Evolutionary conservation across 2,888 invertebrate species (phyloP), one percentile per base, ranked within the genome.

Genomic region (Leptothorax acervorum): DNA sequence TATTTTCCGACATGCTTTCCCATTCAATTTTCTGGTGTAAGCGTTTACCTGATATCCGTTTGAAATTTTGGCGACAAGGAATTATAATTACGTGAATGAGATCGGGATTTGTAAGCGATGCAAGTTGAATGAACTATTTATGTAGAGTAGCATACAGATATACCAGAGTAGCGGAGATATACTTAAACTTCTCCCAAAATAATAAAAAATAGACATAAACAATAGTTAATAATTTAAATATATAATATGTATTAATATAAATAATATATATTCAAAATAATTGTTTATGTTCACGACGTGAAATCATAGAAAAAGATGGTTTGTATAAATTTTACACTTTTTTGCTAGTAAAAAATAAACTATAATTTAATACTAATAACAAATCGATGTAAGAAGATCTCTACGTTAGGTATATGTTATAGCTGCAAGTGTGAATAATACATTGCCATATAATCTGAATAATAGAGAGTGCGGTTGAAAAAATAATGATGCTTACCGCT

Each of bases 381-480:
- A 42, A 57, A 42, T 73, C 18, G 23, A 42, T 11, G 1, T 11
- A 6, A 23, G 11, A 23, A 12, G 18, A 15, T 2, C 4, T 35
- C 6, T 35, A 0, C 2, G 6, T 48, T 15, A 60, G 4, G 8
- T 68, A 66, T n/a, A n/a, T 31, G 8, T n/a, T 31, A 31, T 18
- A 23, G 6, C 2, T 35, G 15, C 15, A 42, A 51, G 6, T 48
- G 11, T 53, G 28, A 15, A 75, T 53, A 65, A 18, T 18, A 42
- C 9, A 53, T 48, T 28, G 1, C 6, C 23, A 23, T 31, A 70
- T 68, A 39, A n/a, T 35, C 15, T 0, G 18, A 3, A 11, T 71
- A 57, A 78, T 71, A 31, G 31, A 57, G 12, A 78, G 3, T n/a
- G n/a, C 31, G 12, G 15, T 66, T 55, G 51, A 48, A 68, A 78